Evolutionary conservation across 2,888 invertebrate genomes (phyloP), one percentile per base, ranked within the genome.

Genomic region (Arge pagana): DNA sequence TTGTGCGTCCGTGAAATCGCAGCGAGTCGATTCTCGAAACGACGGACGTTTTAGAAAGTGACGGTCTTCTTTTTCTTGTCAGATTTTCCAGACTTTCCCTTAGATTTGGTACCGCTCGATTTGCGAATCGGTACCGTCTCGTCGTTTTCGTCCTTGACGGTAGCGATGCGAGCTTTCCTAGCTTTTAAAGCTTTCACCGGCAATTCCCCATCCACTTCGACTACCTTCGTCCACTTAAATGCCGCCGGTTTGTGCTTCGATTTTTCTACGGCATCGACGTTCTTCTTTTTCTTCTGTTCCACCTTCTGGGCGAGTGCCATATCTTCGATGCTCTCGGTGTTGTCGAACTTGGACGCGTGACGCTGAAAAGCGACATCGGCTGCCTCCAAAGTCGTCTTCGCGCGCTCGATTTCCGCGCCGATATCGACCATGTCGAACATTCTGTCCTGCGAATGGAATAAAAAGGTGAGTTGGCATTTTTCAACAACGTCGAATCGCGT

Each of bases 351-450:
- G 2, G 65, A 60, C 1, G 72, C 72, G 49, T 76, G 75, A 6
- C 67, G 66, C 35, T 68, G 67, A 49, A 76, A 76, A 3, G 67
- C 64, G 1, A 50, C 48, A 11, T 67, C 74, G 0, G 75, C 74
- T 1, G 62, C 69, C n/a, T 67, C 70, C 33, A 76, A 50, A 1
- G 71, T 75, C 3, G 16, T 59, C 49, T 64, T 71, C 1, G 76
- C 76, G 37, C 67, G 70, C 39, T 71, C 67, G 10, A 76, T 76
- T 43, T 76, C 76, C 0, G 72, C 71, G 23, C 66, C 68, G 31
- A 76, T 59, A 51, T 76, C 72, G n/a, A 72, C 69, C 65, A 72
- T 70, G 43, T 76, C 75, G 54, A 76, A 76, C 48, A 76, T 64
- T 48, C 71, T 72, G 50, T 76, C 75, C 74, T 74, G 56, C 11